Conservation (phyloP, 2,113 vertebrate genomes). For the Fulica atra region DNA sequence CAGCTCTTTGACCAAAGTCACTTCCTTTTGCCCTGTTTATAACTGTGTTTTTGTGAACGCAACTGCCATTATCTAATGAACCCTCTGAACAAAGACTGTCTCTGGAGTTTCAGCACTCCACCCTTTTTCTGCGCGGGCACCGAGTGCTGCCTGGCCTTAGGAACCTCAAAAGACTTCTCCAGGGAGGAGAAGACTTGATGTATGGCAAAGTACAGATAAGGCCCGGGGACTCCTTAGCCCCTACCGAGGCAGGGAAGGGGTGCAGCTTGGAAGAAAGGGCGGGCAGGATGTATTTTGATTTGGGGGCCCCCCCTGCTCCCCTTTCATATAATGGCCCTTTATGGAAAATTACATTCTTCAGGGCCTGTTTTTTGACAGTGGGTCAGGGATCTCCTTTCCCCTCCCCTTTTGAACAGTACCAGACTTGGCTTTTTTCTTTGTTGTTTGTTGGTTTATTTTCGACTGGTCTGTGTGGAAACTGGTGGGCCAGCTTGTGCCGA, state of each 20-base stretch:
- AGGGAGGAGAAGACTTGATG: neutral
- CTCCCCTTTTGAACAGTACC: neutral
- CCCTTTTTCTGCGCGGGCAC: constrained; percentile 7
- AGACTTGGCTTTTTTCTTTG: neutral
- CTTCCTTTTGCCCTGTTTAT: constrained; percentile 56
- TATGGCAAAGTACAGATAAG: neutral
- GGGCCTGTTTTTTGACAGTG: neutral
- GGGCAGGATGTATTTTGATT: neutral
- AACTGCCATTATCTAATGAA: constrained; percentile 47
- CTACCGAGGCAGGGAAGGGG: neutral
- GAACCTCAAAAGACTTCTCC: neutral
- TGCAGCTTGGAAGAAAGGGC: neutral
- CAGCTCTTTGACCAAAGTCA: constrained; percentile 38
- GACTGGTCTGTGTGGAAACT: neutral
- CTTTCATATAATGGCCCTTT: neutral
- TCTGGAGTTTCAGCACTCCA: constrained; percentile 55
- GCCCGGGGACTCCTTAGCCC: neutral
- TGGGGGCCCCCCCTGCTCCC: too few species aligned
- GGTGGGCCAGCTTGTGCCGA: neutral
- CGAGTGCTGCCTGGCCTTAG: neutral
- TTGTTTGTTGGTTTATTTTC: neutral
- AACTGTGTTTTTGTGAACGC: neutral
- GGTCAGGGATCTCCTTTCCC: neutral
- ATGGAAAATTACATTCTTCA: neutral
- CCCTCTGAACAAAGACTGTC: constrained; percentile 1